Percentiles rank a stretch among this genome's conserved stretches.
Conservation (phyloP, 2,113 vertebrate genomes). For the Trematocara nigrifrons region DNA sequence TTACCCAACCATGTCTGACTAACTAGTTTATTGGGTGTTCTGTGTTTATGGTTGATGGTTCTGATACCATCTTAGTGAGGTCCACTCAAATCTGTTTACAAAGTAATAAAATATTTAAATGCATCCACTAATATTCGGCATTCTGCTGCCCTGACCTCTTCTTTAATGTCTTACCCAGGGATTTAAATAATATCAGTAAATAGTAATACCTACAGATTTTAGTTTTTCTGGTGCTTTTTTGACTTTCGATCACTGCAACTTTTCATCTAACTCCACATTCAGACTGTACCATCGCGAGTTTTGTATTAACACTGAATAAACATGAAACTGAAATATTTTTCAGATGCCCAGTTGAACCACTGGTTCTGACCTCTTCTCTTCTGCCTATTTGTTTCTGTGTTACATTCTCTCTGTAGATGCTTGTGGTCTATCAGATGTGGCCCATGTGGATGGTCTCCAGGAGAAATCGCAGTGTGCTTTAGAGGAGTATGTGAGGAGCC, state of each 20-base stretch:
- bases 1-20: background rate
- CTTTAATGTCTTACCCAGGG: background rate
- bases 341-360: background rate
- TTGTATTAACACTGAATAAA: background rate
- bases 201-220: background rate
- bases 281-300: background rate
- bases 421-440: conserved; percentile 94
- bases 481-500: conserved; percentile 96
- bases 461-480: conserved; percentile 98
- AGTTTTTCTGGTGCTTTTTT: background rate
- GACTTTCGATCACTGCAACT: background rate
- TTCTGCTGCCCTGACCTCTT: background rate
- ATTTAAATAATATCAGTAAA: background rate
- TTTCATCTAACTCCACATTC: background rate
- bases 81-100: background rate
- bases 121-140: accelerated
- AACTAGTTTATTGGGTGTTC: background rate
- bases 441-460: conserved; percentile 95
- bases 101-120: background rate
- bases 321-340: background rate
- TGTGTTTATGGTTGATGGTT: background rate
- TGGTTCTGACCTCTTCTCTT: background rate
- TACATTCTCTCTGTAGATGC: conserved; percentile 78
- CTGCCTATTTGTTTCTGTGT: background rate
- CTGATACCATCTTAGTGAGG: background rate